phyloP scores from a whole-genome alignment of 2,888 invertebrate species.

The Xestia xanthographa region DNA sequence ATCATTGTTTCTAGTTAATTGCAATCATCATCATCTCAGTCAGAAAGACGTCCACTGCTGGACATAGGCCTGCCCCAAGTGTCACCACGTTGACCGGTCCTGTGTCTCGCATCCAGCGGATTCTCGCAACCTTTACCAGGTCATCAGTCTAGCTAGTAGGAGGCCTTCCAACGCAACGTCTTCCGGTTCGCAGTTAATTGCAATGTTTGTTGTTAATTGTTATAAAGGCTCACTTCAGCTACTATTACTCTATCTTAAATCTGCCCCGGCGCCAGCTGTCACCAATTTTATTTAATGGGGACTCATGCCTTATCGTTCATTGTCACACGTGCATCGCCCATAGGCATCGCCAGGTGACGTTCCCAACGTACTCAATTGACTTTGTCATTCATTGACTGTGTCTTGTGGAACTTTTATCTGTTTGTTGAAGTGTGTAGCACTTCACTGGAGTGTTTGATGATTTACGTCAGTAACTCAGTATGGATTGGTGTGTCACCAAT shows the following conservation, averaged over 20 bases:
- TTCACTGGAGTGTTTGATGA: slow-evolving; percentile 12
- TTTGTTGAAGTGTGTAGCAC: background rate
- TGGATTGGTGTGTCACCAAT: background rate
- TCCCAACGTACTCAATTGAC: background rate
- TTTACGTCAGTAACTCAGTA: background rate
- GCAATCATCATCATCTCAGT: no score
- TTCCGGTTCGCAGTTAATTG: no score
- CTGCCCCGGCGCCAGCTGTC: background rate
- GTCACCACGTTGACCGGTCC: no score
- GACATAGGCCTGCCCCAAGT: no score
- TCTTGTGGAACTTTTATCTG: slow-evolving; percentile 3
- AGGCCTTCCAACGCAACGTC: no score
- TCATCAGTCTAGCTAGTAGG: no score
- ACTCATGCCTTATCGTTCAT: slow-evolving; percentile 7
- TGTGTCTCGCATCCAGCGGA: no score
- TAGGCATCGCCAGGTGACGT: background rate
- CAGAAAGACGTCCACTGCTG: no score
- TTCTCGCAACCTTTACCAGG: no score
- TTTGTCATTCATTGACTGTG: slow-evolving; percentile 11
- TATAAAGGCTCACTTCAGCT: background rate
- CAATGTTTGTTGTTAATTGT: no score
- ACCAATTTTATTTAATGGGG: background rate
- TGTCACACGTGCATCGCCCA: background rate
- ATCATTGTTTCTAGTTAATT: no score
- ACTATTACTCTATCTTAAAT: background rate